Evolutionary conservation across 2,113 vertebrate genomes (phyloP).

Genomic region (Microcebus murinus): DNA sequence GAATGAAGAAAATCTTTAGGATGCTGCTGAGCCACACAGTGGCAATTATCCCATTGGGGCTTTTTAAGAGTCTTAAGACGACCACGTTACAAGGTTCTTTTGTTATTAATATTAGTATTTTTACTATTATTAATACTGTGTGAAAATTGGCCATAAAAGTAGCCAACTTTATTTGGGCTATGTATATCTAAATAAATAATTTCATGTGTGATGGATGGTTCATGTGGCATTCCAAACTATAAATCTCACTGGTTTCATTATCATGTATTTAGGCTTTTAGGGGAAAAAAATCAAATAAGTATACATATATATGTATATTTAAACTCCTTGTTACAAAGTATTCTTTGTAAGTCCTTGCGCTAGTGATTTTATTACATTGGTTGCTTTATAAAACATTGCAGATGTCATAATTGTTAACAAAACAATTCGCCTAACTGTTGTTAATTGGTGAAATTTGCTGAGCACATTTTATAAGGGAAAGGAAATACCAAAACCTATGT

Average conservation of each 20-base stretch:
- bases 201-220: not conserved
- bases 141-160: not conserved
- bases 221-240: not conserved
- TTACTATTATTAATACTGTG: not conserved
- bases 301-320: not conserved
- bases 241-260: not conserved
- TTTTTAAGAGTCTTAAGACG: not conserved
- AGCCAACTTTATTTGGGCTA: not conserved
- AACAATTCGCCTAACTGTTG: conserved; percentile 78
- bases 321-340: not conserved
- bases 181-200: not conserved
- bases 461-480: conserved; percentile 85
- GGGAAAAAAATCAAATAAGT: not conserved
- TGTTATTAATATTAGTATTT: not conserved
- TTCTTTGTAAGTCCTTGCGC: conserved; percentile 78
- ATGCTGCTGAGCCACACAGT: no score
- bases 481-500: conserved; percentile 79
- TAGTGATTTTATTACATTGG: conserved; percentile 95
- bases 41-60: not conserved
- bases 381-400: conserved; percentile 93
- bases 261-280: not conserved
- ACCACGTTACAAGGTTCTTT: not conserved
- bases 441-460: conserved; percentile 76
- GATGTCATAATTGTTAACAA: conserved; percentile 86
- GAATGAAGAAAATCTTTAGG: not conserved